These are phyloP conservation scores for Machimus atricapillus DNA, from an alignment of 2,888 invertebrate genomes.

Conservation along the genomic window DNA sequence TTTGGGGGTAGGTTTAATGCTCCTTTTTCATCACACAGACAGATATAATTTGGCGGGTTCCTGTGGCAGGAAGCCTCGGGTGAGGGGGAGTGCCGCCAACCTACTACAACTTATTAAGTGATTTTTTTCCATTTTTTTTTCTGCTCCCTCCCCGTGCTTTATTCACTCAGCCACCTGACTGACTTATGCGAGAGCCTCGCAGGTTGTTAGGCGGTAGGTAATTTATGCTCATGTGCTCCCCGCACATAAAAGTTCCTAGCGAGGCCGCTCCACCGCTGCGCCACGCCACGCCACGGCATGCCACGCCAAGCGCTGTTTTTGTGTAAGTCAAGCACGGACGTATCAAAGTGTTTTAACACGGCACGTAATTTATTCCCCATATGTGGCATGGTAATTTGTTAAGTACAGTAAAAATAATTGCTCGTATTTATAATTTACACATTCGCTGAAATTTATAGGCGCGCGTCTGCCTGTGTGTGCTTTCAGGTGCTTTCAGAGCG, in stretches of 20 bases:
- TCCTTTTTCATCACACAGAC: conserved; percentile 33
- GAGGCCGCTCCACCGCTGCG: neutral
- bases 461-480: conserved; percentile 49
- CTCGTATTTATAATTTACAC: conserved; percentile 64
- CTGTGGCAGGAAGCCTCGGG: conserved; percentile 7
- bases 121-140: conserved; percentile 8
- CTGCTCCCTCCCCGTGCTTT: neutral
- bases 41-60: conserved; percentile 28
- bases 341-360: conserved; percentile 43
- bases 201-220: conserved; percentile 36
- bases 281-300: neutral
- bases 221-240: conserved; percentile 42
- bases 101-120: conserved; percentile 32
- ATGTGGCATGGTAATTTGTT: conserved; percentile 64
- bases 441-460: conserved; percentile 61
- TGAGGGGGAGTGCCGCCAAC: neutral
- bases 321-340: conserved; percentile 19
- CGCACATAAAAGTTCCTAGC: conserved; percentile 35
- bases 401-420: conserved; percentile 64
- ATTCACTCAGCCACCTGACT: conserved; percentile 39
- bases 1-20: conserved; percentile 44
- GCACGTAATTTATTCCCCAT: conserved; percentile 55
- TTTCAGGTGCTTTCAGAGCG: conserved; percentile 40
- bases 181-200: conserved; percentile 16
- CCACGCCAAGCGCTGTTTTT: neutral